Conservation (phyloP, 2,888 invertebrate genomes). For the Mythimna pallens region DNA sequence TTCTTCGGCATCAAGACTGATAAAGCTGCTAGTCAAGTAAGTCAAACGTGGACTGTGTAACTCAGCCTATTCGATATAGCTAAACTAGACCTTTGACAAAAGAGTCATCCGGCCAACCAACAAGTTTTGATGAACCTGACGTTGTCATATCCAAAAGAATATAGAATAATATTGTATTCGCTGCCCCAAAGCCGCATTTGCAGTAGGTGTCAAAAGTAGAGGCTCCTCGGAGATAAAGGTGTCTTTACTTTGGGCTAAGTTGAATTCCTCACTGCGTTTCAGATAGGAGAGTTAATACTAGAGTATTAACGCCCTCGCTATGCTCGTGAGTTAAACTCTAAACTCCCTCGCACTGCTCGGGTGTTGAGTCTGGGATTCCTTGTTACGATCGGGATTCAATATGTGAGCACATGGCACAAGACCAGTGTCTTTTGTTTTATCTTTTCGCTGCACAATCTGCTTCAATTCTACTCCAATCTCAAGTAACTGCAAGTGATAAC, state of each 20-base stretch:
- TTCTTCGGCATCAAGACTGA: slow-evolving; percentile 99
- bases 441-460: too few relatives aligned
- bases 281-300: too few relatives aligned
- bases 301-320: neutral
- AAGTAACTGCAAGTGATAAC: too few relatives aligned
- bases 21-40: slow-evolving; percentile 98
- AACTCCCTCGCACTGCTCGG: neutral
- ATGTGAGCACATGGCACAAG: neutral
- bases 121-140: neutral
- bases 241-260: neutral
- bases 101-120: too few relatives aligned
- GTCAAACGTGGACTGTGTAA: slow-evolving; percentile 56
- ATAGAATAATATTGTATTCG: neutral
- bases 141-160: neutral
- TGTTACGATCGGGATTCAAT: neutral
- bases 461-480: too few relatives aligned
- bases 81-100: too few relatives aligned
- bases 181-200: neutral
- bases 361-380: neutral
- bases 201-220: neutral
- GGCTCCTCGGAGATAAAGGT: neutral
- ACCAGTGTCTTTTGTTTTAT: neutral
- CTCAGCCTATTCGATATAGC: neutral
- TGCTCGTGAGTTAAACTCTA: neutral
- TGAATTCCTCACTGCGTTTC: too few relatives aligned